phyloP scores from a whole-genome alignment of 2,888 invertebrate genomes.

The Patella depressa region DNA sequence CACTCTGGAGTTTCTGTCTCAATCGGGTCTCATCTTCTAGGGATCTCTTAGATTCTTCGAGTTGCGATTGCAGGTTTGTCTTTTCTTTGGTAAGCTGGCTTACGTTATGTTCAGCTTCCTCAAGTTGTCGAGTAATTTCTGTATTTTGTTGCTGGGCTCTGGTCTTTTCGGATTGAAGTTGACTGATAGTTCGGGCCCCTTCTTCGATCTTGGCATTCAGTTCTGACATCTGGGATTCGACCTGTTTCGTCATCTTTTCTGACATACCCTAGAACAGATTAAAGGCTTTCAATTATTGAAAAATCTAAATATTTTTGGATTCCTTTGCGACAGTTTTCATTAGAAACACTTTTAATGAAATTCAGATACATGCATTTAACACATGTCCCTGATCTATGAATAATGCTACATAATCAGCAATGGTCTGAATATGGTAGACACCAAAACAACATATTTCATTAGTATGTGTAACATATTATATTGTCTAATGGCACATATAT shows the following conservation, averaged over 20 bases:
- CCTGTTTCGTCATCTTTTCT: conserved; percentile 54
- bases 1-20: conserved; percentile 72
- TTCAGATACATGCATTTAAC: no score
- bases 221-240: conserved; percentile 94
- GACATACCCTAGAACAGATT: neutral
- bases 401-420: no score
- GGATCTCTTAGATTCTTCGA: conserved; percentile 97
- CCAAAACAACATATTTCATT: no score
- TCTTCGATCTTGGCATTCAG: conserved; percentile 95
- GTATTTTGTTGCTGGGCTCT: conserved; percentile 97
- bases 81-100: conserved; percentile 92
- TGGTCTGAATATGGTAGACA: no score
- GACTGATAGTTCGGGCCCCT: conserved; percentile 94
- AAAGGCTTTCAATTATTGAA: no score
- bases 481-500: neutral
- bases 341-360: no score
- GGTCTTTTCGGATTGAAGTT: conserved; percentile 87
- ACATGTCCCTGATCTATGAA: no score
- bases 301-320: no score
- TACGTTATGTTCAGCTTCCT: conserved; percentile 96
- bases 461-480: no score
- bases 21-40: conserved; percentile 89
- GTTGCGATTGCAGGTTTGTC: conserved; percentile 93
- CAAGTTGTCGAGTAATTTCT: conserved; percentile 93
- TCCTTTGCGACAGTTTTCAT: no score